These are phyloP conservation scores for Brachyrhaphis roseni DNA, from an alignment of 2,797 vertebrate genomes.

Conservation along the genomic window DNA sequence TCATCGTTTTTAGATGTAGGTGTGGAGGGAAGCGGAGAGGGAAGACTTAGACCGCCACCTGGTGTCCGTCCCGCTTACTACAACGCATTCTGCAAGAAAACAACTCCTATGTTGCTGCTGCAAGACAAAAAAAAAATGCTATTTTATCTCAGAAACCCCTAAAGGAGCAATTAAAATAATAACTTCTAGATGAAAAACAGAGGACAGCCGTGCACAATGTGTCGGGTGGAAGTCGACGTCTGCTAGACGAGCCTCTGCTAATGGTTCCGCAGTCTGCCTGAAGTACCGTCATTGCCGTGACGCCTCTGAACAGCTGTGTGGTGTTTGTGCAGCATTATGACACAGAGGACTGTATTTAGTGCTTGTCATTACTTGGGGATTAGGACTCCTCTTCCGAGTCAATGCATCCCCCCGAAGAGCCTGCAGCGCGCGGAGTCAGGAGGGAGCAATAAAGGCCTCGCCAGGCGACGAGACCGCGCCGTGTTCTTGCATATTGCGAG, in stretches of 20 bases:
- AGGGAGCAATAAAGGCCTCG: slow-evolving; percentile 57
- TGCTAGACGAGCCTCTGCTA: slow-evolving; percentile 37
- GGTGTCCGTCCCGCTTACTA: slow-evolving; percentile 51
- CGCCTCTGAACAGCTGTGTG: slow-evolving; percentile 57
- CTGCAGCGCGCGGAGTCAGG: slow-evolving; percentile 43
- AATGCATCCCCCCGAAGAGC: slow-evolving; percentile 60
- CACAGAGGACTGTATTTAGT: slow-evolving; percentile 34
- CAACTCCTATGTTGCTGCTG: slow-evolving; percentile 36
- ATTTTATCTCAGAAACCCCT: slow-evolving; percentile 45
- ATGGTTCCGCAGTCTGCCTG: slow-evolving; percentile 26
- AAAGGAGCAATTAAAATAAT: slow-evolving; percentile 52
- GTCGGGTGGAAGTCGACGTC: slow-evolving; percentile 19
- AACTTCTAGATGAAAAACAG: slow-evolving; percentile 41
- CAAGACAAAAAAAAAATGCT: slow-evolving; percentile 51
- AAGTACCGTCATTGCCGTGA: slow-evolving; percentile 38
- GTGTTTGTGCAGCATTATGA: slow-evolving; percentile 58
- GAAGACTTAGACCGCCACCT: slow-evolving; percentile 78
- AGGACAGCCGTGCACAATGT: slow-evolving; percentile 25
- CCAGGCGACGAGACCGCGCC: slow-evolving; percentile 42
- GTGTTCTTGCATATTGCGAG: slow-evolving; percentile 51
- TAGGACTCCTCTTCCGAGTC: slow-evolving; percentile 66
- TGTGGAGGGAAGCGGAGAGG: slow-evolving; percentile 38
- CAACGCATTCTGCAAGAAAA: slow-evolving; percentile 25
- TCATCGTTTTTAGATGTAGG: slow-evolving; percentile 69
- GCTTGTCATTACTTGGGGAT: slow-evolving; percentile 65